These are phyloP conservation scores for Bettongia penicillata DNA, from an alignment of 2,113 vertebrate genomes.

Conservation along the genomic window DNA sequence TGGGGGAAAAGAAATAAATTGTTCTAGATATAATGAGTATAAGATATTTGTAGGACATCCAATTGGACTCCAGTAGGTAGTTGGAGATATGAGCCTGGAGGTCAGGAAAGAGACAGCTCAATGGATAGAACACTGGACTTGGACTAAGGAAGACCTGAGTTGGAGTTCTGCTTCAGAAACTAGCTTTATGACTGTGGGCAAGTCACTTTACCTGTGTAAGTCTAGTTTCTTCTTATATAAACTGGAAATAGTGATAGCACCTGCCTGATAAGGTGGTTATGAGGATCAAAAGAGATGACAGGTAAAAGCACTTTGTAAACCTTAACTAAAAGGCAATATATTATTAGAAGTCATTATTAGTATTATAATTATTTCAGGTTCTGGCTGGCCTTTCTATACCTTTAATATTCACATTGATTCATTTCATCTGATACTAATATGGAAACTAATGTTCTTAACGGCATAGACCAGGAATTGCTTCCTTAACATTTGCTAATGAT, in stretches of 20 bases:
- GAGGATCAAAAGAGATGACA: neutral
- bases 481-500: slow-evolving; percentile 43
- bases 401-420: slow-evolving; percentile 63
- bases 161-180: neutral
- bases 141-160: neutral
- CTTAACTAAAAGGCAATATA: neutral
- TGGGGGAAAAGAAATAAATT: neutral
- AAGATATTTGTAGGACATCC: neutral
- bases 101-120: neutral
- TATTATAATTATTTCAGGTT: slow-evolving; percentile 55
- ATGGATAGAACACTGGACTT: neutral
- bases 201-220: neutral
- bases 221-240: neutral
- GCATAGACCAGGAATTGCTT: slow-evolving; percentile 55
- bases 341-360: neutral
- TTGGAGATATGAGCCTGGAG: neutral
- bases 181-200: neutral
- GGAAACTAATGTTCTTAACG: slow-evolving; percentile 66
- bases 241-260: neutral
- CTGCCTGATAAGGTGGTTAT: neutral
- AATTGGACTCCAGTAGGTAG: neutral
- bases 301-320: neutral
- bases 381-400: slow-evolving; percentile 40
- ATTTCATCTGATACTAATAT: slow-evolving; percentile 52
- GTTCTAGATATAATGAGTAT: neutral